Conservation (phyloP, 2,797 vertebrate genomes). For the Eulemur mongoz region DNA sequence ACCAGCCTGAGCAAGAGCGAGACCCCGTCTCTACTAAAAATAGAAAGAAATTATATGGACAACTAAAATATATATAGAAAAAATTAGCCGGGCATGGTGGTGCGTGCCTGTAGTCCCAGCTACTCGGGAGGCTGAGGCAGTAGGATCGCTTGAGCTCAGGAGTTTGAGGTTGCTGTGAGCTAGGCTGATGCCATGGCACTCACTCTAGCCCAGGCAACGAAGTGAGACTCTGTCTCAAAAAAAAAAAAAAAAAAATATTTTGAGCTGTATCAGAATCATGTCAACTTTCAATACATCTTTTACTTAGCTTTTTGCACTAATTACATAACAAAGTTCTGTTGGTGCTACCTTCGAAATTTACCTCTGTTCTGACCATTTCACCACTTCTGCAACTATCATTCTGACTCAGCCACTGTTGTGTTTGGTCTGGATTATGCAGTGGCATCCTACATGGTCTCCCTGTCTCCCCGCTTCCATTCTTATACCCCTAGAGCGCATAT, state of each 20-base stretch:
- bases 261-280: not conserved
- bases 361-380: not conserved
- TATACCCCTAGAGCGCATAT: not conserved
- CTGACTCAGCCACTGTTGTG: not conserved
- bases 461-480: not conserved
- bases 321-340: not conserved
- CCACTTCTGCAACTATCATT: not conserved
- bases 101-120: no score
- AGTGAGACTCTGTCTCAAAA: no score
- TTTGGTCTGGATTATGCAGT: not conserved
- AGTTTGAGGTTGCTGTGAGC: no score
- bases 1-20: no score
- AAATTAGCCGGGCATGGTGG: no score
- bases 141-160: no score
- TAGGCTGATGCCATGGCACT: no score
- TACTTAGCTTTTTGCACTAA: not conserved
- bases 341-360: not conserved
- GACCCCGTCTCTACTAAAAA: no score
- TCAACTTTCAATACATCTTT: not conserved
- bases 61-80: no score
- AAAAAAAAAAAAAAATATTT: constrained; percentile 37
- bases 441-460: not conserved
- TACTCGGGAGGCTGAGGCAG: no score
- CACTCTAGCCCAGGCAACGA: no score
- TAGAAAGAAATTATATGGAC: no score